Evolutionary conservation across 2,797 vertebrate genomes (phyloP), one percentile per base, ranked within the genome.

Genomic region (Esox masquinongy): DNA sequence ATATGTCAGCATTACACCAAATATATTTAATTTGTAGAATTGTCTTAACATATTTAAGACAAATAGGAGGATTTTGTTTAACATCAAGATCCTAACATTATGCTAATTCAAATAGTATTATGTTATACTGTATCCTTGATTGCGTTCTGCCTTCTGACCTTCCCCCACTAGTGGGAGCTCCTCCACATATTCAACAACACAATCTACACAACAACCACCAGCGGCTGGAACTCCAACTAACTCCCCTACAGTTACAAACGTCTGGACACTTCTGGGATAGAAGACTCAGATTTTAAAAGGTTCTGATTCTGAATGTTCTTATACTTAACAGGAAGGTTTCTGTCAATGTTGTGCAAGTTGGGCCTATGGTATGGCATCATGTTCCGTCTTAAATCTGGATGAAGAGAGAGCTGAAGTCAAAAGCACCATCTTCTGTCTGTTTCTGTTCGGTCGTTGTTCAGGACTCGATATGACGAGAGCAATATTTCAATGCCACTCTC

Each of bases 1-100:
- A 85, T 77, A 79, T 82, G 61, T 85, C 84, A 85, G 69, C 80
- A 82, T 78, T 77, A 88, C 89, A 94, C 91, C 93, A 94, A 93
- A 93, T 88, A 89, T 91, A 87, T 91, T 92, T 92, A 87, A 90
- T 77, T 90, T 91, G 50, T 88, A 84, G 79, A 87, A 67, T 83
- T 84, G 79, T 15, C 50, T 85, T 83, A 82, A 85, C 83, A 77
- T 91, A 89, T 92, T 89, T 90, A 88, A 86, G 77, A 74, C 66
- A 69, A 78, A 61, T 68, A 75, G 26, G 17, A 82, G 78, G 64
- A 74, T 50, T 79, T 59, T 24, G 72, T 80, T n/a, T 70, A 29
- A 76, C 68, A 68, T 78, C 70, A 2, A 83, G 51, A 59, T 61
- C 59, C 24, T 73, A 70, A 76, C 73, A 26, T 80, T 80, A 1